These are phyloP conservation scores for Elysia crispata DNA, from an alignment of 2,888 invertebrate genomes.

Conservation along the genomic window DNA sequence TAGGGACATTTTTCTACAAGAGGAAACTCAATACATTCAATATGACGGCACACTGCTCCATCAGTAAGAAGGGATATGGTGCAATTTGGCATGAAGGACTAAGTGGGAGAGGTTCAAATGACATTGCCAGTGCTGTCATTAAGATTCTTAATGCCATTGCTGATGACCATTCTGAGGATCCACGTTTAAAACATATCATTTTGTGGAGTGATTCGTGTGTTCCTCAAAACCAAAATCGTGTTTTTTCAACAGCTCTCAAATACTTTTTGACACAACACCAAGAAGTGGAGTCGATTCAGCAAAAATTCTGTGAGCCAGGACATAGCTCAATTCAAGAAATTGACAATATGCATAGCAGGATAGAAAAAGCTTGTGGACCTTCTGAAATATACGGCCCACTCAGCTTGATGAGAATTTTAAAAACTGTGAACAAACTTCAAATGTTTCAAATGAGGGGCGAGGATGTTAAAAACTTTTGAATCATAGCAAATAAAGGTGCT, in stretches of 20 bases:
- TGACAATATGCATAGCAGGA: too few species aligned
- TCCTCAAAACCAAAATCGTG: slow-evolving; percentile 4
- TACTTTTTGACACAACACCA: too few species aligned
- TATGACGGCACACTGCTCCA: slow-evolving; percentile 34
- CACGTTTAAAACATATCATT: not conserved
- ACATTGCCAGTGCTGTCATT: slow-evolving; percentile 26
- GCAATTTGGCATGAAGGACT: slow-evolving; percentile 22
- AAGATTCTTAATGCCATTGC: not conserved
- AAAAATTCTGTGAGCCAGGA: too few species aligned
- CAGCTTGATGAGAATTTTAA: too few species aligned
- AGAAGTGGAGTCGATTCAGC: too few species aligned
- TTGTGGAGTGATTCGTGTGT: slow-evolving; percentile 35
- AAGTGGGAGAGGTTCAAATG: slow-evolving; percentile 14
- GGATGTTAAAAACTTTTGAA: too few species aligned
- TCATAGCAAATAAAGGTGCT: too few species aligned
- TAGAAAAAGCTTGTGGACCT: too few species aligned
- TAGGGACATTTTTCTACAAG: slow-evolving; percentile 18
- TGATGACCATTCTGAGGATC: not conserved
- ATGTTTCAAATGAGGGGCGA: too few species aligned
- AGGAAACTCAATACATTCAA: slow-evolving; percentile 15
- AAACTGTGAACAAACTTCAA: too few species aligned
- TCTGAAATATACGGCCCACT: too few species aligned
- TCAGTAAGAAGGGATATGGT: slow-evolving; percentile 10
- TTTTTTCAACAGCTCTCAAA: slow-evolving; percentile 34
- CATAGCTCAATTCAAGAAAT: too few species aligned